These are phyloP conservation scores for Myrmecobius fasciatus DNA, from an alignment of 2,113 vertebrate species.

Conservation along the genomic window DNA sequence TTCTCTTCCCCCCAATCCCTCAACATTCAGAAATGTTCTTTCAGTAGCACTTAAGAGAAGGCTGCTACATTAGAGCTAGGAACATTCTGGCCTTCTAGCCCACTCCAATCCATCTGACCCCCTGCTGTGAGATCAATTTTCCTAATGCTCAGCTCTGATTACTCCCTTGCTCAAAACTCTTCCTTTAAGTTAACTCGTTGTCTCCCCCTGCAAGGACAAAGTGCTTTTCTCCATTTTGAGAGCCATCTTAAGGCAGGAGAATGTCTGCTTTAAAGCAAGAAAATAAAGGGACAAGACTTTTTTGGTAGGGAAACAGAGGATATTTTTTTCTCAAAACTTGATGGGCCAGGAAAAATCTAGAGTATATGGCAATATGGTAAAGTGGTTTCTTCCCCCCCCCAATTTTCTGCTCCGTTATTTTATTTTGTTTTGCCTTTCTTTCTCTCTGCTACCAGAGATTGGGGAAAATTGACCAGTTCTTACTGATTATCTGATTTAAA, in stretches of 20 bases:
- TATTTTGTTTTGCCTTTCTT: not conserved
- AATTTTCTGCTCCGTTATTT: not conserved
- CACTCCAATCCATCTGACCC: not conserved
- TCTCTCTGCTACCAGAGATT: not conserved
- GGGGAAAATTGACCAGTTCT: not conserved
- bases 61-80: not conserved
- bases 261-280: not conserved
- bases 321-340: not conserved
- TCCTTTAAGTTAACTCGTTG: not conserved
- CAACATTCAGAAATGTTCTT: not conserved
- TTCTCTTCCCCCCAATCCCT: not conserved
- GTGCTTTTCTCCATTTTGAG: not conserved
- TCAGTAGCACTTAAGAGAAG: not conserved
- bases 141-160: not conserved
- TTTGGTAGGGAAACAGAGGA: constrained; percentile 12
- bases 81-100: not conserved
- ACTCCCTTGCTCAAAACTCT: not conserved
- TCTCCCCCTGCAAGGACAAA: not conserved
- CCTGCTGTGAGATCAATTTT: not conserved
- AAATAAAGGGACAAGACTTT: not conserved
- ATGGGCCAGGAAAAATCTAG: not conserved
- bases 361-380: not conserved
- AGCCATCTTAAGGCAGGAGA: not conserved
- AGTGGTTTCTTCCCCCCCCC: accelerated
- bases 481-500: not conserved